phyloP scores from a whole-genome alignment of 2,113 vertebrate species.

The Xenus cinereus region DNA sequence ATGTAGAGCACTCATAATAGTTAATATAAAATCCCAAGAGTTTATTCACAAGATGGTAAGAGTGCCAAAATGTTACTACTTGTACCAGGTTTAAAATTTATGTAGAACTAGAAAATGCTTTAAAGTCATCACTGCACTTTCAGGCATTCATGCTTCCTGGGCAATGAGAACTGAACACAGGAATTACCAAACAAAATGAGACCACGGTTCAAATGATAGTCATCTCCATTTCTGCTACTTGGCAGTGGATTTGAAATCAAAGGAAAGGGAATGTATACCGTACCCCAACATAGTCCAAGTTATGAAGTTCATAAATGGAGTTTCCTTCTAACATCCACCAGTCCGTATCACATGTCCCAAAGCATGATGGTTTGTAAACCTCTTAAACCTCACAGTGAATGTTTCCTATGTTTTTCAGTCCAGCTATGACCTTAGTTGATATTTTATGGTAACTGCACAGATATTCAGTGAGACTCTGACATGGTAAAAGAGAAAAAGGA shows the following conservation, averaged over 20 bases:
- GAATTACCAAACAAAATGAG: not conserved
- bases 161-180: not conserved
- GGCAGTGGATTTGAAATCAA: not conserved
- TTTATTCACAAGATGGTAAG: not conserved
- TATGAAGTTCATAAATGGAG: not conserved
- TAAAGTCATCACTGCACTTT: not conserved
- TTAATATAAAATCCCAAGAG: not conserved
- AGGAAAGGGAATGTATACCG: not conserved
- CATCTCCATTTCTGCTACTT: not conserved
- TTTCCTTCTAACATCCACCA: not conserved
- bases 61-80: not conserved
- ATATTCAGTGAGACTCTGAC: not conserved
- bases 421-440: not conserved
- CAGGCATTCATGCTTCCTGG: not conserved
- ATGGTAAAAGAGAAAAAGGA: not conserved
- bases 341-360: not conserved
- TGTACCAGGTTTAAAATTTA: not conserved
- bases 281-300: not conserved
- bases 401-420: not conserved
- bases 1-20: not conserved
- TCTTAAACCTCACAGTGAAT: not conserved
- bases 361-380: not conserved
- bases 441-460: not conserved
- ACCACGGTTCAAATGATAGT: not conserved
- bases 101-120: not conserved